Conservation (phyloP, 2,797 vertebrate genomes). For the Onychomys leucogaster region DNA sequence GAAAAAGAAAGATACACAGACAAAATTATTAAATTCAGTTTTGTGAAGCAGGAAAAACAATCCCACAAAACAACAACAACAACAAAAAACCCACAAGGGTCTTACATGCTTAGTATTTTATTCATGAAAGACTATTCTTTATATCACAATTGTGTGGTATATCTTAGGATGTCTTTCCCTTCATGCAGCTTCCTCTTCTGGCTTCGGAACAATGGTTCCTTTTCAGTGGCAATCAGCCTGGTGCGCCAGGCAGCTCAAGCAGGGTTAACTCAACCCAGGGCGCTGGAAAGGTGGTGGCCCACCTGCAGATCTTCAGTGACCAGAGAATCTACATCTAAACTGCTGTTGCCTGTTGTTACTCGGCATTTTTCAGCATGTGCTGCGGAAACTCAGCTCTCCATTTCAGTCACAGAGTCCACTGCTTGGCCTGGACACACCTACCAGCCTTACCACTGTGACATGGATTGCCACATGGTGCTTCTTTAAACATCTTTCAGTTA, state of each 20-base stretch:
- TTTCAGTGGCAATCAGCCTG: not conserved
- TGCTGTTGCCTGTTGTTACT: accelerated
- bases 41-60: not conserved
- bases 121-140: not conserved
- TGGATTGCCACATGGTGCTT: not conserved
- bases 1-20: not conserved
- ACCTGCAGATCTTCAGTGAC: not conserved
- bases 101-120: not conserved
- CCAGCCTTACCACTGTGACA: not conserved
- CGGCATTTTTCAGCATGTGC: not conserved
- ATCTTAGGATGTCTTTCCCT: not conserved
- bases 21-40: constrained; percentile 45
- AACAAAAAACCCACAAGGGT: not conserved
- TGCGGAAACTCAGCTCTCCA: not conserved
- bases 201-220: not conserved
- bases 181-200: not conserved
- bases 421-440: not conserved
- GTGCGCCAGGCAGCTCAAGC: no score
- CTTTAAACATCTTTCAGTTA: not conserved
- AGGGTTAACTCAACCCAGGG: not conserved
- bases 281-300: not conserved
- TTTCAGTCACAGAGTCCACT: not conserved
- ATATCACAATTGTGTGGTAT: not conserved
- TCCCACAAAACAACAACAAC: no score
- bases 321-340: not conserved